Conservation (phyloP, 2,888 invertebrate genomes). For the Andrena bicolor region DNA sequence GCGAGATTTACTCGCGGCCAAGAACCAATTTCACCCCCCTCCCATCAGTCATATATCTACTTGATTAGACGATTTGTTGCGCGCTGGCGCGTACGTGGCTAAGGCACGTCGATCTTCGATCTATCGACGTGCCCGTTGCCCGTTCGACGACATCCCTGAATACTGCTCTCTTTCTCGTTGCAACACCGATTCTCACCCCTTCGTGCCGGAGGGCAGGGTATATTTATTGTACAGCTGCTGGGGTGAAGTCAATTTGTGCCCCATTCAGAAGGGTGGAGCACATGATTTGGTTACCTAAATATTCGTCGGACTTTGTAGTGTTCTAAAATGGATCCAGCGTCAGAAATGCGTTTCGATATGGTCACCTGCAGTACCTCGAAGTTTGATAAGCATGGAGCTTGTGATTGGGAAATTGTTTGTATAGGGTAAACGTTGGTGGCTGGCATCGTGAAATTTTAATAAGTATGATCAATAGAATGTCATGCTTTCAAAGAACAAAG, state of each 20-base stretch:
- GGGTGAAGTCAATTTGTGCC: not conserved
- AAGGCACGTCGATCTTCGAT: slow-evolving; percentile 30
- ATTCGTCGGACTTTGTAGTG: not conserved
- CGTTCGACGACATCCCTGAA: not conserved
- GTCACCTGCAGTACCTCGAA: too few relatives aligned
- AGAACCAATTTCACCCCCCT: slow-evolving; percentile 73
- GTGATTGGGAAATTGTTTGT: too few relatives aligned
- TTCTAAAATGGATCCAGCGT: not conserved
- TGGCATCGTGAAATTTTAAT: not conserved
- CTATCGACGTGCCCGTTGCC: slow-evolving; percentile 15
- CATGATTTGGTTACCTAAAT: not conserved
- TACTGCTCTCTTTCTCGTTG: not conserved
- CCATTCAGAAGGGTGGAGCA: not conserved
- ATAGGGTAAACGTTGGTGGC: not conserved
- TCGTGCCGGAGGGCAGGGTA: not conserved
- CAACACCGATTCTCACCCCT: not conserved
- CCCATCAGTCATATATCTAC: slow-evolving; percentile 73
- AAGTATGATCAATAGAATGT: not conserved
- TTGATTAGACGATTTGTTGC: slow-evolving; percentile 75
- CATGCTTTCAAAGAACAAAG: not conserved
- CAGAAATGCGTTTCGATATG: too few relatives aligned
- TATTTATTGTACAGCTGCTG: not conserved
- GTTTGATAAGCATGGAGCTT: too few relatives aligned
- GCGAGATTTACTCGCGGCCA: slow-evolving; percentile 74
- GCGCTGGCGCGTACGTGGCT: slow-evolving; percentile 39